phyloP scores from a whole-genome alignment of 2,113 vertebrate genomes.

The Bufo bufo region DNA sequence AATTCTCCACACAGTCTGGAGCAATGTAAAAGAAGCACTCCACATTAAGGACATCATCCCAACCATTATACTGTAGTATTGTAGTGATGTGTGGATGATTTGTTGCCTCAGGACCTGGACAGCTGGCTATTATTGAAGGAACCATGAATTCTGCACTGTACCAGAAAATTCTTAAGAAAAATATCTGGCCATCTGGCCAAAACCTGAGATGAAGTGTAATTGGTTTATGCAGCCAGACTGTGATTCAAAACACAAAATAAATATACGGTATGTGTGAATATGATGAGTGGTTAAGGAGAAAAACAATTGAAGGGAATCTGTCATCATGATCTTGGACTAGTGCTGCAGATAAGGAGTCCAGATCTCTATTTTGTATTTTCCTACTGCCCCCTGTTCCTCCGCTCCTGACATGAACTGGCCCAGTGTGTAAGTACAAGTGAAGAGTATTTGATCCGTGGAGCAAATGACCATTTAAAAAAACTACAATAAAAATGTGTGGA shows the following conservation, averaged over 20 bases:
- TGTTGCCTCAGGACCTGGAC: neutral
- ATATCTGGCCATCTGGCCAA: neutral
- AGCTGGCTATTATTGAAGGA: neutral
- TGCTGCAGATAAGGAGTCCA: too few relatives aligned
- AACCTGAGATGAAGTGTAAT: neutral
- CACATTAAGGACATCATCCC: neutral
- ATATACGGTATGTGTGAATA: neutral
- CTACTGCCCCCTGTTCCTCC: too few relatives aligned
- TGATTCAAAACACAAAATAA: neutral
- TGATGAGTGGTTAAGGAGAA: neutral
- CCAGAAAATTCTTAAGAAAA: slow-evolving; percentile 6
- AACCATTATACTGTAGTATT: neutral
- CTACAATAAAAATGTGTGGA: too few relatives aligned
- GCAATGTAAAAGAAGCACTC: neutral
- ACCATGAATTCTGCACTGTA: slow-evolving; percentile 16
- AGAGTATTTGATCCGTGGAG: too few relatives aligned
- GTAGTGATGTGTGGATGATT: neutral
- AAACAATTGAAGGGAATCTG: neutral
- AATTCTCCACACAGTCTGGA: neutral
- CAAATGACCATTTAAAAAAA: too few relatives aligned
- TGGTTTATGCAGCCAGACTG: neutral
- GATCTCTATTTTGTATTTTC: too few relatives aligned
- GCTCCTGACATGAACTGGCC: too few relatives aligned
- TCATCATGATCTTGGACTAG: too few relatives aligned
- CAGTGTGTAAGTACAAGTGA: too few relatives aligned